Percentiles rank a stretch among this genome's conserved stretches.
Evolutionary conservation across 2,113 vertebrate species (phyloP).

Genomic region (Pseudopipra pipra): DNA sequence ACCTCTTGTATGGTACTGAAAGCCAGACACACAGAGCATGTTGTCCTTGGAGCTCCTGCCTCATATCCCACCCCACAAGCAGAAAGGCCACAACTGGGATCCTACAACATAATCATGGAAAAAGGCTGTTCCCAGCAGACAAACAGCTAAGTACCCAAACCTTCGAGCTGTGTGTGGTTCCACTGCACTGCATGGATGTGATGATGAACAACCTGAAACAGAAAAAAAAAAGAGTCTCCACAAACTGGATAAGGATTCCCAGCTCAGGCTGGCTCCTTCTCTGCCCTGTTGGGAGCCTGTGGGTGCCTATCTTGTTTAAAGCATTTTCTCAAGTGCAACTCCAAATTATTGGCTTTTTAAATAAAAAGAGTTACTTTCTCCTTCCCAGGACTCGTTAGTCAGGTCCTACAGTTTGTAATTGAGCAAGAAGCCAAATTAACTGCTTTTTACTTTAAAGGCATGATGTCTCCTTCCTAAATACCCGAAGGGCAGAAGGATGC

Average conservation of each 20-base stretch:
- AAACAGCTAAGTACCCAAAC: not conserved
- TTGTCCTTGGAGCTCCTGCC: not conserved
- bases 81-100: not conserved
- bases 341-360: not conserved
- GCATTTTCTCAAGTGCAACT: not conserved
- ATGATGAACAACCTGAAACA: not conserved
- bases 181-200: not conserved
- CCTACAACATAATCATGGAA: accelerated
- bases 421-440: not conserved
- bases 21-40: accelerated
- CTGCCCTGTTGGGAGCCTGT: not conserved
- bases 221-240: not conserved
- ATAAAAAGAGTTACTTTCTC: not conserved
- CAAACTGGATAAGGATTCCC: not conserved
- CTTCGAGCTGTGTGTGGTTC: not conserved
- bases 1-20: not conserved
- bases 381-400: not conserved
- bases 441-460: not conserved
- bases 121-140: not conserved
- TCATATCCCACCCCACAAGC: not conserved
- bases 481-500: not conserved
- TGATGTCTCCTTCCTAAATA: not conserved
- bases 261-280: not conserved
- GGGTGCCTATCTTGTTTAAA: not conserved
- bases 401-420: not conserved